phyloP scores from a whole-genome alignment of 2,113 vertebrate genomes.

The Callipepla californica region DNA sequence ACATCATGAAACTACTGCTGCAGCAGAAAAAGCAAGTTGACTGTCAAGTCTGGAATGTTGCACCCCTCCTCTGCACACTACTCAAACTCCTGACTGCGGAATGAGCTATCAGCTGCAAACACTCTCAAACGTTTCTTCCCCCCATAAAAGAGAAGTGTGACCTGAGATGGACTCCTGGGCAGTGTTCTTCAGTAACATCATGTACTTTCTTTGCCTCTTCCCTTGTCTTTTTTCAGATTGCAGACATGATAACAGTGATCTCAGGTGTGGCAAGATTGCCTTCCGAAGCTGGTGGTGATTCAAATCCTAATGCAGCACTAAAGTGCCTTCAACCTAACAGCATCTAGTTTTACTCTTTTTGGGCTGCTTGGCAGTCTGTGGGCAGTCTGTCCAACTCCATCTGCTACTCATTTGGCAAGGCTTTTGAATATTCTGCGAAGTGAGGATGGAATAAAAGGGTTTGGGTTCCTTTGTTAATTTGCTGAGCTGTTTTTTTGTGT shows the following conservation, averaged over 20 bases:
- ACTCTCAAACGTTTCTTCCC: background rate
- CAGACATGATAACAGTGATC: background rate
- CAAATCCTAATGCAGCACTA: background rate
- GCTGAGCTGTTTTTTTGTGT: background rate
- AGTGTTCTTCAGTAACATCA: background rate
- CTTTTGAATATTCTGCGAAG: background rate
- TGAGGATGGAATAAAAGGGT: background rate
- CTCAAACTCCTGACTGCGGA: rapidly evolving
- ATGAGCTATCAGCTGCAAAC: background rate
- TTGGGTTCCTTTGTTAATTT: background rate
- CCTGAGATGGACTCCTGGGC: background rate
- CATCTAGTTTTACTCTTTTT: background rate
- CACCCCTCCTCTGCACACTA: background rate
- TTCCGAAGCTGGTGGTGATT: background rate
- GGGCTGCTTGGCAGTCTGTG: conserved; percentile 3
- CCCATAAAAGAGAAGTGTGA: background rate
- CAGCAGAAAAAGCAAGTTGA: background rate
- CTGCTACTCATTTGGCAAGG: conserved; percentile 41
- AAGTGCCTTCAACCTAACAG: background rate
- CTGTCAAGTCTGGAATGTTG: background rate
- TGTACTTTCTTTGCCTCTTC: background rate
- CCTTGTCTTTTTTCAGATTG: background rate
- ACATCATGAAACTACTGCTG: background rate
- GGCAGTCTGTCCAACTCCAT: conserved; percentile 39
- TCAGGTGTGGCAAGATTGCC: background rate